These are phyloP conservation scores for Leptopterna dolabrata DNA, from an alignment of 2,888 invertebrate genomes.

Conservation along the genomic window DNA sequence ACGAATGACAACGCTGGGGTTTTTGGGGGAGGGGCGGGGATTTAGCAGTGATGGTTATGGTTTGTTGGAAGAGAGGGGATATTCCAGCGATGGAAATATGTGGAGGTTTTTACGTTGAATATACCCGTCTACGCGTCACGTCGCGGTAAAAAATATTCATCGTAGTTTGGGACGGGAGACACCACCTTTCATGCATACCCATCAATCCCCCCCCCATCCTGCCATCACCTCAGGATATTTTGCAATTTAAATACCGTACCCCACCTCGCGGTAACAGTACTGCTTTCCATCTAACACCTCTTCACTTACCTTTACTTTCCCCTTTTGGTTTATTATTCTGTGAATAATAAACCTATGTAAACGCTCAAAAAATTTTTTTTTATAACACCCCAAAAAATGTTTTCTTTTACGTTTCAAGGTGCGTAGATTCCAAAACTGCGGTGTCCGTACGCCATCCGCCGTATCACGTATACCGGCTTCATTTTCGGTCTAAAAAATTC, in stretches of 20 bases:
- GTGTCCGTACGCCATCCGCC: too few relatives aligned
- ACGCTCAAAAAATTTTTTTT: too few relatives aligned
- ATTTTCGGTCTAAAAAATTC: too few relatives aligned
- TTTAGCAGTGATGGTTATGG: neutral
- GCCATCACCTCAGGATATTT: neutral
- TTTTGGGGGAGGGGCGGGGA: too few relatives aligned
- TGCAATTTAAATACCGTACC: conserved; percentile 39
- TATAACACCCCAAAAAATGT: too few relatives aligned
- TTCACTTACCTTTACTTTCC: conserved; percentile 15
- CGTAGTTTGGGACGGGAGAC: conserved; percentile 38
- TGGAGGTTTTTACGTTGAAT: conserved; percentile 41
- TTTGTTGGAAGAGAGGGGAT: neutral
- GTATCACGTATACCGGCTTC: too few relatives aligned
- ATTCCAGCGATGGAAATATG: conserved; percentile 30
- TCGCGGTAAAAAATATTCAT: conserved; percentile 46
- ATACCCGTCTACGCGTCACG: conserved; percentile 23
- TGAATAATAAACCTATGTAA: too few relatives aligned
- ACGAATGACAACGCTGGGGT: too few relatives aligned
- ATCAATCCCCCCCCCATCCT: neutral
- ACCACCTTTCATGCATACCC: conserved; percentile 32
- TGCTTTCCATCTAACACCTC: conserved; percentile 19
- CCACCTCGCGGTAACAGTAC: neutral
- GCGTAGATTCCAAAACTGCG: too few relatives aligned
- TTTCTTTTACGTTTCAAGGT: too few relatives aligned
- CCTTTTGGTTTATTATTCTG: too few relatives aligned